Conservation (phyloP, 2,113 vertebrate genomes). For the Phylloscopus whistleri region DNA sequence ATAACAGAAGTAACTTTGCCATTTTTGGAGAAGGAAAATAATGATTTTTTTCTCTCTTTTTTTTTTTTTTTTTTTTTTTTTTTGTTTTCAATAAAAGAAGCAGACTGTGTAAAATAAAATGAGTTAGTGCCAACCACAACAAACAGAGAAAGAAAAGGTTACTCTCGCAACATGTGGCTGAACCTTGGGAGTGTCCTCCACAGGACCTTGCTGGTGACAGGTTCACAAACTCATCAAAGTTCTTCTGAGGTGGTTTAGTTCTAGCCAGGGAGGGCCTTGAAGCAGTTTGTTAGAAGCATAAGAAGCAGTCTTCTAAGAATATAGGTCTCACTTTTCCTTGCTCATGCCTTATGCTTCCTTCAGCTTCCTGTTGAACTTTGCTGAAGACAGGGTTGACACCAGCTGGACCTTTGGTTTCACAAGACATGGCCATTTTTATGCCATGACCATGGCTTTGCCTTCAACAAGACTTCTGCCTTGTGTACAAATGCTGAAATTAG, state of each 20-base stretch:
- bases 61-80: neutral
- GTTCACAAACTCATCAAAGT: neutral
- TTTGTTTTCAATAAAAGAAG: neutral
- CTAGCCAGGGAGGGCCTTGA: neutral
- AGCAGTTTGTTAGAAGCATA: neutral
- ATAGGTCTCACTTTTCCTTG: neutral
- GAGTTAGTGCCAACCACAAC: neutral
- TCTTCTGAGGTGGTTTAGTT: neutral
- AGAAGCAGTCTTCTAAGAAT: neutral
- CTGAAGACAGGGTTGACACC: neutral
- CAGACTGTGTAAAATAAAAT: neutral
- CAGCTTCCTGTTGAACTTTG: neutral
- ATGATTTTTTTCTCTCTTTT: rapidly evolving
- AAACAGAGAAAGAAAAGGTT: neutral
- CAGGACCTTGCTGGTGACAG: neutral
- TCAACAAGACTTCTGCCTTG: neutral
- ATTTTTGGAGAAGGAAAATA: neutral
- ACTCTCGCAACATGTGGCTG: neutral
- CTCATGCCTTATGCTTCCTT: neutral
- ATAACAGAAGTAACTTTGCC: neutral
- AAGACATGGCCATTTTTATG: neutral
- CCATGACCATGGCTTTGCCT: neutral
- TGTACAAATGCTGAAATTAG: neutral
- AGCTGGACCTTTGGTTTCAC: neutral
- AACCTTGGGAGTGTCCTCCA: neutral